These are phyloP conservation scores for Sceloporus tristichus DNA, from an alignment of 2,113 vertebrate species.

Conservation along the genomic window DNA sequence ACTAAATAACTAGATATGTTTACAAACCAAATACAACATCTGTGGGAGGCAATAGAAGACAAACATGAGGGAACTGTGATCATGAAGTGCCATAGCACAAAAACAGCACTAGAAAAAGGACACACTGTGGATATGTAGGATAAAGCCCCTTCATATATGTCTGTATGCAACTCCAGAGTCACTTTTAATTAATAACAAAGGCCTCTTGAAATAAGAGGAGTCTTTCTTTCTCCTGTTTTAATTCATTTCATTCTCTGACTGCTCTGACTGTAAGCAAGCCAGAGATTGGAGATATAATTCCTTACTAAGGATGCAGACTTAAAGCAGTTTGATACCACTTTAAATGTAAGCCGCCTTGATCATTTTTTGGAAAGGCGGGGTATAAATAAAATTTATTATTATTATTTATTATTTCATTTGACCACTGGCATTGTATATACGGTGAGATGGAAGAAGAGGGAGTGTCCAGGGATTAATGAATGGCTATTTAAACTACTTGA, in stretches of 20 bases:
- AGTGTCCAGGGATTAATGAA: too few species aligned
- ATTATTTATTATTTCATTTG: too few species aligned
- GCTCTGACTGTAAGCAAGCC: not conserved
- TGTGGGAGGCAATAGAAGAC: not conserved
- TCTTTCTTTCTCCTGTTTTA: not conserved
- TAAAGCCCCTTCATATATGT: not conserved
- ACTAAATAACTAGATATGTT: not conserved
- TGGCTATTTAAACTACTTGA: too few species aligned
- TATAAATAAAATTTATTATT: too few species aligned
- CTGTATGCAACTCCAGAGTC: not conserved
- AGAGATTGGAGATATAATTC: not conserved
- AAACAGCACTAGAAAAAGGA: not conserved
- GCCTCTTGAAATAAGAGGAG: conserved; percentile 7
- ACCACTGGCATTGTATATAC: too few species aligned
- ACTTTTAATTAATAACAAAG: conserved; percentile 1
- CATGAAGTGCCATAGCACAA: not conserved
- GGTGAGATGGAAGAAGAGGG: too few species aligned
- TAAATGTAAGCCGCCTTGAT: too few species aligned
- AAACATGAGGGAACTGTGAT: not conserved
- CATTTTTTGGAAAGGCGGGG: too few species aligned
- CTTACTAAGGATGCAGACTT: too few species aligned
- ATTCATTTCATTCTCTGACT: not conserved
- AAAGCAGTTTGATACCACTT: too few species aligned
- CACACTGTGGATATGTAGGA: not conserved
- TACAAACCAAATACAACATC: too few species aligned